Evolutionary conservation across 2,797 vertebrate species (phyloP).

Genomic region (Dermochelys coriacea): DNA sequence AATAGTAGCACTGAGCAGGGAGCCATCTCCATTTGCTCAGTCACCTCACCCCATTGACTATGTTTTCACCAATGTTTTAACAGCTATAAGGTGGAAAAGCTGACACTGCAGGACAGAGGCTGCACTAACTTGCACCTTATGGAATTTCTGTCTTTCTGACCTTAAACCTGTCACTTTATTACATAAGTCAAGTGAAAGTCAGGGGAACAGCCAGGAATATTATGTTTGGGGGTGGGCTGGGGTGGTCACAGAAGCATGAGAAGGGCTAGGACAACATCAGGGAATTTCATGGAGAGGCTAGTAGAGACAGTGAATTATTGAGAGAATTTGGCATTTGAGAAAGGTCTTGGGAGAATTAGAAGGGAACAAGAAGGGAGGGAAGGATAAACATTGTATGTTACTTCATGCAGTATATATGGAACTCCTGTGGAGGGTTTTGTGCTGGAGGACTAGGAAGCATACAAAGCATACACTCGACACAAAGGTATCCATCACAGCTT

Average conservation of each 20-base stretch:
- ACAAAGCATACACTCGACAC: constrained; percentile 24
- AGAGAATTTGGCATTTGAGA: not conserved
- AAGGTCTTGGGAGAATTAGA: not conserved
- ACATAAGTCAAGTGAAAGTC: not conserved
- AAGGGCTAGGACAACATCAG: not conserved
- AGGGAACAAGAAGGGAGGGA: not conserved
- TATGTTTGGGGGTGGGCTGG: not conserved
- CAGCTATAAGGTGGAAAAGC: not conserved
- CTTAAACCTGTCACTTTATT: not conserved
- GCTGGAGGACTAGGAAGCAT: constrained; percentile 8
- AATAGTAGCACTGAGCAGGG: not conserved
- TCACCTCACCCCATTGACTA: not conserved
- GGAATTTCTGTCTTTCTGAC: not conserved
- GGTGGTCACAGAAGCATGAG: not conserved
- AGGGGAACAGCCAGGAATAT: not conserved
- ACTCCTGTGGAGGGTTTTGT: constrained; percentile 8
- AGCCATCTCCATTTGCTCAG: not conserved
- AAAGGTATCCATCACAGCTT: constrained; percentile 53
- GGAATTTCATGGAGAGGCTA: not conserved
- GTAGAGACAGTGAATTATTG: not conserved
- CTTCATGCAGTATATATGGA: not conserved
- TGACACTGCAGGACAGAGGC: not conserved
- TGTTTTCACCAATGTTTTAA: not conserved
- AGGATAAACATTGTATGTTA: not conserved
- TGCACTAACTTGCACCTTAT: not conserved